Percentiles rank a stretch among this genome's conserved stretches.
These are phyloP conservation scores for Myotis daubentonii DNA, from an alignment of 2,797 vertebrate genomes.

Conservation along the genomic window DNA sequence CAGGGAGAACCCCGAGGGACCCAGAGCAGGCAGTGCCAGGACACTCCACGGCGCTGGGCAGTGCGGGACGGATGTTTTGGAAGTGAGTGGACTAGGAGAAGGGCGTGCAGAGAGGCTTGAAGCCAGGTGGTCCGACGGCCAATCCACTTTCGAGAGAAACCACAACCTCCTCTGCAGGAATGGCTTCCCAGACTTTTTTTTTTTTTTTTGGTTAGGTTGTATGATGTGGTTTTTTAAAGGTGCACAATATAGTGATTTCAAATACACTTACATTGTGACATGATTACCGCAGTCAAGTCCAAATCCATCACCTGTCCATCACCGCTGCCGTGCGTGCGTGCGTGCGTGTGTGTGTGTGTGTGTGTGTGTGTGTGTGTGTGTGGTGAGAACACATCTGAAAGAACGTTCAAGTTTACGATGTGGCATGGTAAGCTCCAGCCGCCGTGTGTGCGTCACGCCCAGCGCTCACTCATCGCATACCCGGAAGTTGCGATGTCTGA, in stretches of 20 bases:
- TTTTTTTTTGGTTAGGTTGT: neutral
- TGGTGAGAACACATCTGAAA: fast-evolving
- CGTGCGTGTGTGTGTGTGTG: neutral
- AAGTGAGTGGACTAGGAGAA: neutral
- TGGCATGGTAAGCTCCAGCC: fast-evolving
- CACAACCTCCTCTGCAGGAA: neutral
- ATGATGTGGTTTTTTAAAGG: neutral
- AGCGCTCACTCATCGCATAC: neutral
- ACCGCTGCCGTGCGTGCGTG: neutral
- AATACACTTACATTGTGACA: fast-evolving
- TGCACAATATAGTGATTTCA: neutral
- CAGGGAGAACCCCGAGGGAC: neutral
- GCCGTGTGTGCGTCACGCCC: fast-evolving
- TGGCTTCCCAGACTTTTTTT: neutral
- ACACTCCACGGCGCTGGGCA: too few relatives aligned
- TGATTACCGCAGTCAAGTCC: fast-evolving
- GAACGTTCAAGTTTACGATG: fast-evolving
- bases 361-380: neutral
- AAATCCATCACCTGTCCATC: neutral
- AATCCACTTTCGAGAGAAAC: neutral
- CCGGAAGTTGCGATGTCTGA: too few relatives aligned
- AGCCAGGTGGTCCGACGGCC: fast-evolving
- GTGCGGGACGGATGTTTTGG: neutral
- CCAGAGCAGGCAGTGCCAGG: fast-evolving
- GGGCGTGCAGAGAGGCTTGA: fast-evolving